Conservation (phyloP, 1,140 invertebrate genomes). For the Drosophila aff. region DNA sequence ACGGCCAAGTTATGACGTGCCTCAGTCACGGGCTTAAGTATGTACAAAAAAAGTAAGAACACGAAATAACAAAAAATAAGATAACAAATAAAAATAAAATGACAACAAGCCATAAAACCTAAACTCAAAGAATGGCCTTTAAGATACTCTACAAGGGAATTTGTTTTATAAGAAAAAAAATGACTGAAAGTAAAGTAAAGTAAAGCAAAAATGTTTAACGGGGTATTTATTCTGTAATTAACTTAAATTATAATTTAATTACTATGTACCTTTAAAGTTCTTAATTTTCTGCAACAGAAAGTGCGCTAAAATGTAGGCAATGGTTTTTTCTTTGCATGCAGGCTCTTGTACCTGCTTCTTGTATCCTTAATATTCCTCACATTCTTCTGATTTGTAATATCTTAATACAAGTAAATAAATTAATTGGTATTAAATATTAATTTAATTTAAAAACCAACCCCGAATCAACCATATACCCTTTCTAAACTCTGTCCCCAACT, state of each 20-base stretch:
- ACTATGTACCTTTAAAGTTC: background rate
- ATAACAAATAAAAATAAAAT: slow-evolving; percentile 30
- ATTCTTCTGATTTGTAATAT: background rate
- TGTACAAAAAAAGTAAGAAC: slow-evolving; percentile 22
- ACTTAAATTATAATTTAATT: background rate
- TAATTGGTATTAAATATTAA: too few species aligned
- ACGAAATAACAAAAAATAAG: slow-evolving; percentile 17
- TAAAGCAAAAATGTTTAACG: background rate
- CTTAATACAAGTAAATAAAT: too few species aligned
- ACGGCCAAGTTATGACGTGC: slow-evolving; percentile 79
- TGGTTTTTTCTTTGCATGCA: background rate
- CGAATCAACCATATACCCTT: too few species aligned
- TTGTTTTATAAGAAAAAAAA: background rate
- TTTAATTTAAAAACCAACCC: background rate
- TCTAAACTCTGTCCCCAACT: background rate
- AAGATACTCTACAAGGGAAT: background rate
- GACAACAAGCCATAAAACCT: slow-evolving; percentile 11
- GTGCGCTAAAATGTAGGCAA: background rate
- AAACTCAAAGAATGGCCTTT: background rate
- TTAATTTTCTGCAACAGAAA: background rate
- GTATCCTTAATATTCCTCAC: background rate
- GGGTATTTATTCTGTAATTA: too few species aligned
- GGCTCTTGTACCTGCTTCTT: background rate
- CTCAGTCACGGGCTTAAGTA: slow-evolving; percentile 69
- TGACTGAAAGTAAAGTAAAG: background rate